phyloP scores from a whole-genome alignment of 2,113 vertebrate genomes.

The Neomonachus schauinslandi region DNA sequence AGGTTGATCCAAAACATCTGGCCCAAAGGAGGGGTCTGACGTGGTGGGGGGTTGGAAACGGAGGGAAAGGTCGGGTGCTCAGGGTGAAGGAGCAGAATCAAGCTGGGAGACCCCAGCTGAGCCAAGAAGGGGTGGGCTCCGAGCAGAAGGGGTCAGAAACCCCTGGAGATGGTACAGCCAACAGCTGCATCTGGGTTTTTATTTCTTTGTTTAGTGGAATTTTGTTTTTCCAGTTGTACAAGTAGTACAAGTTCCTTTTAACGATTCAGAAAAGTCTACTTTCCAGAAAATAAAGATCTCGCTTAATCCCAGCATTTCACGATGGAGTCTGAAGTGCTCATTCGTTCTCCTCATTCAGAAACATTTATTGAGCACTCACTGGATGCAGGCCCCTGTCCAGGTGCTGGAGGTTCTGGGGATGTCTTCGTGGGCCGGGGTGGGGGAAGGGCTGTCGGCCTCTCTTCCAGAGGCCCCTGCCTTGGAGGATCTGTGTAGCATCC shows the following conservation, averaged over 20 bases:
- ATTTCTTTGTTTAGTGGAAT: neutral
- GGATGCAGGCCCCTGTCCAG: neutral
- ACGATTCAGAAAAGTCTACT: neutral
- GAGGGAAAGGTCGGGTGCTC: neutral
- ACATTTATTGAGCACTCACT: neutral
- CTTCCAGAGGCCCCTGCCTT: fast-evolving
- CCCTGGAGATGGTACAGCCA: neutral
- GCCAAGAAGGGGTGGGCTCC: neutral
- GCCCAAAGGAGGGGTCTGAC: neutral
- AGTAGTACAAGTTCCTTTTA: neutral
- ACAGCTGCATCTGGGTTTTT: neutral
- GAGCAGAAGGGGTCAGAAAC: neutral
- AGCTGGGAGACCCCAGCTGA: neutral
- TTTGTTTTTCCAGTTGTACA: neutral
- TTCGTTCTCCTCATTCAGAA: neutral
- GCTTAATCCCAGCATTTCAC: neutral
- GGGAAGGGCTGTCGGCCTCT: neutral
- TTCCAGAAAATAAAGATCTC: neutral
- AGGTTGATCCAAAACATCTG: neutral
- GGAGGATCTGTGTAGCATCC: neutral
- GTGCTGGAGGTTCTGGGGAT: neutral
- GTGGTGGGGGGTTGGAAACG: neutral
- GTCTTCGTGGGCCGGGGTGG: neutral
- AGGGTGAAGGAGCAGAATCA: neutral
- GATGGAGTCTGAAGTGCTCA: neutral